phyloP scores from a whole-genome alignment of 64 coral and sea anemone genomes.

The Montipora foliosa region DNA sequence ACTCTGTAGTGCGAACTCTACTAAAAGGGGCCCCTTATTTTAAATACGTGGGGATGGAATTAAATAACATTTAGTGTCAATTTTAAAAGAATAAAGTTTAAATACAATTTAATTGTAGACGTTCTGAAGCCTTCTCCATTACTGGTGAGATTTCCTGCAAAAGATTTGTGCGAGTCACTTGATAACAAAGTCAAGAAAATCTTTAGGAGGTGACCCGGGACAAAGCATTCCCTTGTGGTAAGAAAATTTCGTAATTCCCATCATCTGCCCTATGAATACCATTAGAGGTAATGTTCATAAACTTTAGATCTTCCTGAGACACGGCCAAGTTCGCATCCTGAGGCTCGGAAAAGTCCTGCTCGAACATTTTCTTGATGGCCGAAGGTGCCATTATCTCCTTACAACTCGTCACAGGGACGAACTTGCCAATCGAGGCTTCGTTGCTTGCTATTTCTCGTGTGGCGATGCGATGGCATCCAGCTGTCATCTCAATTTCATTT shows the following conservation, averaged over 20 bases:
- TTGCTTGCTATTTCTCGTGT: not conserved
- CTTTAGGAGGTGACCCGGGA: no score
- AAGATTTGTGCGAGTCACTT: no score
- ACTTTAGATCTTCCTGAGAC: not conserved
- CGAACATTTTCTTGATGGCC: conserved; percentile 38
- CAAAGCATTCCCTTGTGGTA: not conserved
- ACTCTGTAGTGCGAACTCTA: no score
- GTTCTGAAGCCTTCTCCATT: no score
- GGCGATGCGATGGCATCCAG: conserved; percentile 17
- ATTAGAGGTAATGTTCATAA: conserved; percentile 26
- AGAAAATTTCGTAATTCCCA: conserved; percentile 50
- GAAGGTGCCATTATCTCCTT: conserved; percentile 39
- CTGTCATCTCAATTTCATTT: not conserved
- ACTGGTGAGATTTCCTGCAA: no score
- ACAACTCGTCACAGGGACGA: not conserved
- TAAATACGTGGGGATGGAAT: no score
- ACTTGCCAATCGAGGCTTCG: not conserved
- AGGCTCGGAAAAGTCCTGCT: conserved; percentile 42
- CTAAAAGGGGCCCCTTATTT: no score
- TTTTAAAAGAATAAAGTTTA: no score
- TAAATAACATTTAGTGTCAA: no score
- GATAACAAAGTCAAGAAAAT: no score
- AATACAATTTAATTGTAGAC: no score
- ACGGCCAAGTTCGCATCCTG: not conserved
- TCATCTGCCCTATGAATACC: conserved; percentile 42